These are phyloP conservation scores for Phenganax stokvisi DNA, from an alignment of 92 coral and sea anemone genomes.

Conservation along the genomic window DNA sequence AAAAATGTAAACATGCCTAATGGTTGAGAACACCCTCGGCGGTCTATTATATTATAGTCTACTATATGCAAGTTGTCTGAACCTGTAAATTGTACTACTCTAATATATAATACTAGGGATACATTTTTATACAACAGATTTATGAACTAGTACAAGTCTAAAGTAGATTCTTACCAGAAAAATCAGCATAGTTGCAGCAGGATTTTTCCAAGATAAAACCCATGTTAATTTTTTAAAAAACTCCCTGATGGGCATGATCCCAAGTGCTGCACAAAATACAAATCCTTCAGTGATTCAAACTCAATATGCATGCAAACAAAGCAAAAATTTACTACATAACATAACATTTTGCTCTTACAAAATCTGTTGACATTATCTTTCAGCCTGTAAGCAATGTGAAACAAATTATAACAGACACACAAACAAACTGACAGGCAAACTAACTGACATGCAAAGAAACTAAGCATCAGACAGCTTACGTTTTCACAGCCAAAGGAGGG, in stretches of 20 bases:
- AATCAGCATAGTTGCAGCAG: slow-evolving; percentile 69
- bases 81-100: no score
- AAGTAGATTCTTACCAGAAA: slow-evolving; percentile 58
- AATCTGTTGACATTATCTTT: slow-evolving; percentile 86
- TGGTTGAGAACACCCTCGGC: not conserved
- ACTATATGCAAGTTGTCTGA: not conserved
- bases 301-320: not conserved
- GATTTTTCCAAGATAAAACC: slow-evolving; percentile 67
- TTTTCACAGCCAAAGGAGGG: slow-evolving; percentile 76
- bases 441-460: not conserved
- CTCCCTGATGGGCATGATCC: slow-evolving; percentile 65
- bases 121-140: no score
- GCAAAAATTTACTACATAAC: not conserved
- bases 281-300: not conserved
- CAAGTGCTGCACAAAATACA: slow-evolving; percentile 48
- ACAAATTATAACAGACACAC: not conserved
- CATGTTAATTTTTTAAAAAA: slow-evolving; percentile 59
- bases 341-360: slow-evolving; percentile 52
- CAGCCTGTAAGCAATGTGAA: slow-evolving; percentile 47
- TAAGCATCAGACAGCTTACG: slow-evolving; percentile 37
- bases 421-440: not conserved
- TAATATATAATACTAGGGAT: no score
- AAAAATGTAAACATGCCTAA: not conserved
- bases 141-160: no score
- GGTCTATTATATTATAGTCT: not conserved